phyloP scores from a whole-genome alignment of 2,113 vertebrate genomes.

The Pygoscelis antarcticus region DNA sequence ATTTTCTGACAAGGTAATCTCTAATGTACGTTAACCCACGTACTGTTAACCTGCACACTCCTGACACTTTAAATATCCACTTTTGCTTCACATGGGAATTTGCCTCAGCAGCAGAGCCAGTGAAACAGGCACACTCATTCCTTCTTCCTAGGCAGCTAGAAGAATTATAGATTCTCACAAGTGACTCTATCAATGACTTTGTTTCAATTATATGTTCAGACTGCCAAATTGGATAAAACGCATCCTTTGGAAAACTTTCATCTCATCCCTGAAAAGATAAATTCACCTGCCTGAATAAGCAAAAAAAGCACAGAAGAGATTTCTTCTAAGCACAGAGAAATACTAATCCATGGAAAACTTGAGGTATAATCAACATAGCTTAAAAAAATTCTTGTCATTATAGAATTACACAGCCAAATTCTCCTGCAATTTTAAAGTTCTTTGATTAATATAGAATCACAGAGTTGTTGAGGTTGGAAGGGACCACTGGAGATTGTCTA shows the following conservation, averaged over 20 bases:
- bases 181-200: conserved; percentile 1
- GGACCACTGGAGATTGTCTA: not conserved
- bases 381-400: not conserved
- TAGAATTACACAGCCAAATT: not conserved
- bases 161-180: not conserved
- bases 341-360: not conserved
- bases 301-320: not conserved
- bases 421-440: not conserved
- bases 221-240: conserved; percentile 3
- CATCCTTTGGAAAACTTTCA: conserved; percentile 7
- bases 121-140: not conserved
- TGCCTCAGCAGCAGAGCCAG: not conserved
- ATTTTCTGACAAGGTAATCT: conserved; percentile 45
- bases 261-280: conserved; percentile 22
- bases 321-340: not conserved
- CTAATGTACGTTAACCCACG: not conserved
- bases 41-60: not conserved
- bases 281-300: not conserved
- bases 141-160: not conserved
- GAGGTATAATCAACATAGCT: not conserved
- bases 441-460: not conserved
- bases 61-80: conserved; percentile 40
- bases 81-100: conserved; percentile 24
- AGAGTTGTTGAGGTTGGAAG: not conserved
- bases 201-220: conserved; percentile 49